Evolutionary conservation across 35 echinoderm and acorn worm species (phyloP).

Genomic region (Strongylocentrotus purpuratus): DNA sequence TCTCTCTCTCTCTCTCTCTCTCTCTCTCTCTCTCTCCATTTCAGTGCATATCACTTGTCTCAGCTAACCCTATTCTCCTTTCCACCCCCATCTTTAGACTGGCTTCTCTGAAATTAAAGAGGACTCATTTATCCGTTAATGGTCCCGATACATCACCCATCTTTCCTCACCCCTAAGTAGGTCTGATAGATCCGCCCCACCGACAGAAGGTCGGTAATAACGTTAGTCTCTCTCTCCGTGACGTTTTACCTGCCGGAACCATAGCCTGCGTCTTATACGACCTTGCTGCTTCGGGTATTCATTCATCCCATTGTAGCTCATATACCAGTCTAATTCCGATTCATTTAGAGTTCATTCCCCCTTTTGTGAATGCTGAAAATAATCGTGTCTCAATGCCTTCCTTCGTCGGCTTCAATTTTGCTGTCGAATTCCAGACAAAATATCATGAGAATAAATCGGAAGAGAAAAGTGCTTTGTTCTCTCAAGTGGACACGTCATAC

Average conservation of each 20-base stretch:
- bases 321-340: background rate
- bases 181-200: background rate
- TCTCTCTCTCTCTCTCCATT: too few relatives aligned
- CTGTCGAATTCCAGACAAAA: too few relatives aligned
- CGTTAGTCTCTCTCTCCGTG: background rate
- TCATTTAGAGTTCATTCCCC: constrained; percentile 8
- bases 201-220: background rate
- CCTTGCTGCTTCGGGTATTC: background rate
- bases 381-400: too few relatives aligned
- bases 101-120: background rate
- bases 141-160: background rate
- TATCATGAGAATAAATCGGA: too few relatives aligned
- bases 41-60: too few relatives aligned
- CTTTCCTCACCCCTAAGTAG: background rate
- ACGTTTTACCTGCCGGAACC: background rate
- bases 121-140: background rate
- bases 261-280: background rate
- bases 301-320: background rate
- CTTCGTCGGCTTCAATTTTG: too few relatives aligned
- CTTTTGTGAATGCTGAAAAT: background rate
- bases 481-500: too few relatives aligned
- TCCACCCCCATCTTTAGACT: background rate
- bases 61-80: too few relatives aligned
- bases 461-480: too few relatives aligned
- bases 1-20: too few relatives aligned